Base-by-base conservation (phyloP, 2,888 invertebrate species). In the Lepidochrysops patricia region DNA sequence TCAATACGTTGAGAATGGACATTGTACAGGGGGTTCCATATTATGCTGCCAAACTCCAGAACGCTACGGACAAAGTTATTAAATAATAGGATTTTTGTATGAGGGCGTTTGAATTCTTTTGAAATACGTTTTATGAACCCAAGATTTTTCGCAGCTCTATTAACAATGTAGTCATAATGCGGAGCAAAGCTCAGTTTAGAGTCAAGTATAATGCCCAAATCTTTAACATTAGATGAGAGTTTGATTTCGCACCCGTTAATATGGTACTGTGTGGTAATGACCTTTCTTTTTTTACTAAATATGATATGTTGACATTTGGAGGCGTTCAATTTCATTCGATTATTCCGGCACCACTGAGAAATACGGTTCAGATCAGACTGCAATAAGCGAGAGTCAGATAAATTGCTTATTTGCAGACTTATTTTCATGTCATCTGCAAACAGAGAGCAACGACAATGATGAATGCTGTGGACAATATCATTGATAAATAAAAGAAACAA, bases 381-480 rank as follows among this genome's bases (percentile, higher is more conserved):
- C 19, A 48, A 23, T 1, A 48, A 12, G 5, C 12, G 15, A 9
- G 25, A 15, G 23, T 48, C 48, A 7, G 48, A 23, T 3, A 4
- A 3, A 12, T 7, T 23, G 4, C 9, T 23, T 12, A 48, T 23
- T 4, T 48, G 19, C 7, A 27, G 6, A 19, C 9, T 34, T 49
- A 23, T 50, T 50, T 58, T 58, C n/a, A 58, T 19, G 49, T 58
- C 58, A n/a, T 49, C 49, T 1, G 58, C 58, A 49, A 49, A 58
- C 4, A 58, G 23, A 7, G 49, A 48, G 7, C 25, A 23, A 25
- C 19, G 9, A 5, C 58, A 9, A 49, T 48, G 19, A 23, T 50
- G 15, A 4, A 58, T 32, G 5, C 7, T 12, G 5, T 12, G n/a
- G 1, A 27, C 9, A 9, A 60, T 60, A 19, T 57, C 60, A 49